phyloP scores from a whole-genome alignment of 2,113 vertebrate genomes.

The Pavo muticus region DNA sequence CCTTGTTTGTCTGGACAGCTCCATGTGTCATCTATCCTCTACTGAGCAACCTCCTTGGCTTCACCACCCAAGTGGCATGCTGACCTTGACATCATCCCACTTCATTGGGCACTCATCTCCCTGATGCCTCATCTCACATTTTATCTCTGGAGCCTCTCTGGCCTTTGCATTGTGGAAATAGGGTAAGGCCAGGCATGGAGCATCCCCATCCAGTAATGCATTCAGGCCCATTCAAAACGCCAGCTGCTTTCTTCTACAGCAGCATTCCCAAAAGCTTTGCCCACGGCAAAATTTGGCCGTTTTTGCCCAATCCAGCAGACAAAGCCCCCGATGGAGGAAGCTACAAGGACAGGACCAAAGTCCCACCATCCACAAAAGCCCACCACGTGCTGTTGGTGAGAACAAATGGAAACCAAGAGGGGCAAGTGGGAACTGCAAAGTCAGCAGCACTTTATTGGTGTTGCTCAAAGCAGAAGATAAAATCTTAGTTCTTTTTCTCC shows the following conservation, averaged over 20 bases:
- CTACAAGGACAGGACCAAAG: neutral
- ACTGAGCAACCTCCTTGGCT: neutral
- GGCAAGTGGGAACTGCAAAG: neutral
- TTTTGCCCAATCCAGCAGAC: neutral
- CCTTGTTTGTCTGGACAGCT: neutral
- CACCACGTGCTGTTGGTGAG: neutral
- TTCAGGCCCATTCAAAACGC: neutral
- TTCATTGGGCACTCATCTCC: fast-evolving
- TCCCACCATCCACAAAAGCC: neutral
- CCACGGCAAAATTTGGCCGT: neutral
- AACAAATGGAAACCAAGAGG: neutral
- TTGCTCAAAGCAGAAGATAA: neutral
- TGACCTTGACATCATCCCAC: fast-evolving
- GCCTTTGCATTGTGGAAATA: neutral
- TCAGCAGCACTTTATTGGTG: fast-evolving
- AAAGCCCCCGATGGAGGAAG: neutral
- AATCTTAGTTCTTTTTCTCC: neutral
- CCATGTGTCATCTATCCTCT: neutral
- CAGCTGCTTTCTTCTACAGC: neutral
- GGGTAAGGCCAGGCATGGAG: neutral
- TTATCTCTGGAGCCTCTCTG: neutral
- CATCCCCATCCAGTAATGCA: neutral
- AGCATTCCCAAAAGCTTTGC: neutral
- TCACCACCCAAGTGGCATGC: neutral
- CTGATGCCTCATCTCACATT: fast-evolving